Percentiles rank a stretch among this genome's conserved stretches.
These are phyloP conservation scores for Pseudopipra pipra DNA, from an alignment of 2,113 vertebrate species.

Conservation along the genomic window DNA sequence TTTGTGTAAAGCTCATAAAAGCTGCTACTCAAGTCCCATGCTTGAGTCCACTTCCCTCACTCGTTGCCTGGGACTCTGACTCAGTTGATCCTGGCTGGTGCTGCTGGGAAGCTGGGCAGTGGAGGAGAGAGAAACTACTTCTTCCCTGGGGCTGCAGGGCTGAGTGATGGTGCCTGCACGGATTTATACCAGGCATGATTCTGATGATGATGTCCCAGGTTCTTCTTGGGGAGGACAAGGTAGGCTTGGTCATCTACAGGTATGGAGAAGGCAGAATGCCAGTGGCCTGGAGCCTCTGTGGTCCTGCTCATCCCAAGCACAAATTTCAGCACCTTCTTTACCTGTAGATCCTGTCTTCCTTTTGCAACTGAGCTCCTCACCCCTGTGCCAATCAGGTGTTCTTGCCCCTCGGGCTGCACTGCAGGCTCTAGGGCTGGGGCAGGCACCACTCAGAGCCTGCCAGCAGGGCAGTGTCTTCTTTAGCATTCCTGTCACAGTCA, in stretches of 20 bases:
- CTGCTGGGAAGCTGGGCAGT: neutral
- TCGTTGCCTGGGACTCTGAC: neutral
- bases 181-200: rapidly evolving
- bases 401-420: rapidly evolving
- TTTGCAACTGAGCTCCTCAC: rapidly evolving
- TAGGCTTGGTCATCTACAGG: neutral
- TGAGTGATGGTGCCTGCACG: rapidly evolving
- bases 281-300: neutral
- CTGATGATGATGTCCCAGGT: neutral
- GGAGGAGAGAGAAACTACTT: neutral
- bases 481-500: neutral
- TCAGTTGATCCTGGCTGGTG: neutral
- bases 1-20: constrained; percentile 60
- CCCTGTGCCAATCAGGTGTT: rapidly evolving
- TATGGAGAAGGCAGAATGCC: neutral
- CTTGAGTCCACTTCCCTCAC: constrained; percentile 43
- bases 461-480: neutral
- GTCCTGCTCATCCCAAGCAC: neutral
- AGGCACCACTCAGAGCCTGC: neutral
- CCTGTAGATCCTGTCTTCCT: neutral
- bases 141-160: neutral
- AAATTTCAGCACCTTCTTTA: neutral
- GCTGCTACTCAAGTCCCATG: constrained; percentile 40
- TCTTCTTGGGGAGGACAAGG: neutral
- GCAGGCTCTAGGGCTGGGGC: neutral